A percentile compares a stretch with the other conserved stretches of the same genome.
Conservation (phyloP, 2,888 invertebrate genomes). For the Drosophila sordidapex region DNA sequence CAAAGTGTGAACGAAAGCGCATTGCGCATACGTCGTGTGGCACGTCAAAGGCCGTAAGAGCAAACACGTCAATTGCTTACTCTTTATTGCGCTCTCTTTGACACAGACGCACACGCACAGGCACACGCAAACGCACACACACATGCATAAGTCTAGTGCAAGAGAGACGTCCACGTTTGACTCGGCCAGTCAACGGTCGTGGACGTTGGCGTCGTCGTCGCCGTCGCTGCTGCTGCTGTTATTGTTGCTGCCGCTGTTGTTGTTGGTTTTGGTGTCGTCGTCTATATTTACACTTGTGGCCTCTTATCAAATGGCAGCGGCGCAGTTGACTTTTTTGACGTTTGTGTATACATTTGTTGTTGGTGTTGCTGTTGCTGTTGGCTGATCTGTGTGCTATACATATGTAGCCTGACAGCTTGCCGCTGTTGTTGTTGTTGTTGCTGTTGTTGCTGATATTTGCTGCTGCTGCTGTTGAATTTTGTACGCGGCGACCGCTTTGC, state of each 20-base stretch:
- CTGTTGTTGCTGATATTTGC: conserved; percentile 47
- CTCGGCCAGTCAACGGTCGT: conserved; percentile 76
- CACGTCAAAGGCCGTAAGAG: conserved; percentile 38
- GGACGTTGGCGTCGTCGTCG: conserved; percentile 59
- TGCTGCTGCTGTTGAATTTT: conserved; percentile 75
- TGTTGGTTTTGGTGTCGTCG: conserved; percentile 62
- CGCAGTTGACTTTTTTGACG: conserved; percentile 82
- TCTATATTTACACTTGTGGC: conserved; percentile 83
- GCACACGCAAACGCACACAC: background rate
- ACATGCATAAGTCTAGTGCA: conserved; percentile 8
- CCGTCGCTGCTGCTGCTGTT: conserved; percentile 25
- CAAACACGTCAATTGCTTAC: conserved; percentile 14
- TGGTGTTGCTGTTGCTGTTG: conserved; percentile 47
- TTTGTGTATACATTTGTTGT: conserved; percentile 67
- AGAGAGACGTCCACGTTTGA: conserved; percentile 48
- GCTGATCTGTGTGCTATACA: conserved; percentile 77
- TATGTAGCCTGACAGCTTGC: conserved; percentile 52
- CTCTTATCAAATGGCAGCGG: conserved; percentile 82
- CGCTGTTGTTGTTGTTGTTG: conserved; percentile 48
- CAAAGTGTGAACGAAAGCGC: conserved; percentile 48
- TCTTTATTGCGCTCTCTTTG: conserved; percentile 44
- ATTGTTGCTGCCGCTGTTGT: conserved; percentile 25
- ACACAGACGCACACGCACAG: conserved; percentile 4
- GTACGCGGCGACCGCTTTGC: conserved; percentile 75
- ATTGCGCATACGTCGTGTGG: conserved; percentile 65